phyloP scores from a whole-genome alignment of 2,797 vertebrate genomes.

The Scomberomorus guttatus region DNA sequence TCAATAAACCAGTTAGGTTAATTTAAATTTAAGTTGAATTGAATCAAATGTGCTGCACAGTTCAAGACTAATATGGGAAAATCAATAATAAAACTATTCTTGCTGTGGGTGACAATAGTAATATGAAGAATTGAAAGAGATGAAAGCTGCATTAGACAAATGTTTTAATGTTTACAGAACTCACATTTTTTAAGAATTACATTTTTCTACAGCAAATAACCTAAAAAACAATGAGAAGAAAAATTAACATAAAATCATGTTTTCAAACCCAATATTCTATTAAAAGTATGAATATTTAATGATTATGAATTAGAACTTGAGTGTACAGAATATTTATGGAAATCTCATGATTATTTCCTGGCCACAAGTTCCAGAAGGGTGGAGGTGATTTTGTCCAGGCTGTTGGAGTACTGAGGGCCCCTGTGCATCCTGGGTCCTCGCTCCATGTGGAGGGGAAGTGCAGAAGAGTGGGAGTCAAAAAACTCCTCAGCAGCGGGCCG shows the following conservation, averaged over 20 bases:
- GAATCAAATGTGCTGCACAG: background rate
- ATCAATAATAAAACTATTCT: background rate
- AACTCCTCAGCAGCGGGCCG: constrained; percentile 30
- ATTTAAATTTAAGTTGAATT: background rate
- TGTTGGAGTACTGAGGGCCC: constrained; percentile 66
- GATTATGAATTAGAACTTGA: background rate
- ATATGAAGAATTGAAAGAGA: background rate
- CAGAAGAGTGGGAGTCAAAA: constrained; percentile 60
- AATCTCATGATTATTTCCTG: constrained; percentile 66
- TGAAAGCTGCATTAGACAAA: constrained; percentile 9
- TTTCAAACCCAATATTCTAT: background rate
- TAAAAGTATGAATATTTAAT: background rate
- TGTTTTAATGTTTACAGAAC: constrained; percentile 47
- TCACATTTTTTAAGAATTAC: background rate
- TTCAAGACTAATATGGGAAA: background rate
- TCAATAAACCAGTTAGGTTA: background rate
- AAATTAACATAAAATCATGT: background rate
- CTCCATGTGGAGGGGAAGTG: constrained; percentile 50
- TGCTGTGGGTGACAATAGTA: constrained; percentile 3
- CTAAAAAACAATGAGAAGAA: background rate
- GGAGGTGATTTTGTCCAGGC: constrained; percentile 80
- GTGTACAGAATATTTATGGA: background rate
- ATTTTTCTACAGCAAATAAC: background rate
- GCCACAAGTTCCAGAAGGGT: constrained; percentile 81
- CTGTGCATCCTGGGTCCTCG: constrained; percentile 38